These are phyloP conservation scores for Sarcophaga caerulescens DNA, from an alignment of 2,888 invertebrate genomes.

Conservation along the genomic window DNA sequence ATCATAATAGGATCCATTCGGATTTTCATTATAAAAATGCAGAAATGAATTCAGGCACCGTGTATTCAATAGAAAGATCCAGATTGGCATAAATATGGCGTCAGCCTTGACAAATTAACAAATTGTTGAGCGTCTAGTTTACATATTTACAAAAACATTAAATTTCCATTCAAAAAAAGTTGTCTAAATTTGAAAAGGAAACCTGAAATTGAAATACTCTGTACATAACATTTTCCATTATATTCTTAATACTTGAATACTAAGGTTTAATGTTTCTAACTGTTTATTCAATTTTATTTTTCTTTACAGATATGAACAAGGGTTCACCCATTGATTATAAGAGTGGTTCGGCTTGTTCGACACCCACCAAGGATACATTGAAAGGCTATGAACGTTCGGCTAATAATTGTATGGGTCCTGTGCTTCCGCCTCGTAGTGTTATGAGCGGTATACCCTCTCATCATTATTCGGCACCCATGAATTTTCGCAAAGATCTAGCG, in stretches of 20 bases:
- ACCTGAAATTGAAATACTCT: no score
- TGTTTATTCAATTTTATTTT: background rate
- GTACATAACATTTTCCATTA: no score
- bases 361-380: conserved; percentile 89
- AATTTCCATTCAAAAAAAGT: no score
- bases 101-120: no score
- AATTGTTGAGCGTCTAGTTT: no score
- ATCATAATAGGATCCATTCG: no score
- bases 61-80: no score
- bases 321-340: conserved; percentile 94
- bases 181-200: no score
- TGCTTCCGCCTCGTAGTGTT: conserved; percentile 86
- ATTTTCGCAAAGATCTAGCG: conserved; percentile 92
- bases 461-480: conserved; percentile 91
- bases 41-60: no score
- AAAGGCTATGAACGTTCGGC: conserved; percentile 84
- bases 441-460: conserved; percentile 84
- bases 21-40: no score
- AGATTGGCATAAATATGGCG: no score
- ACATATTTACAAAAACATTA: no score
- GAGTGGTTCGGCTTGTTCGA: conserved; percentile 91
- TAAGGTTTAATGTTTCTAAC: background rate
- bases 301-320: conserved; percentile 89
- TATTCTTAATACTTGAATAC: background rate
- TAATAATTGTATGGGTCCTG: conserved; percentile 86